Evolutionary conservation across 2,888 invertebrate genomes (phyloP), one percentile per base, ranked within the genome.

Genomic region (Orthosia incerta): DNA sequence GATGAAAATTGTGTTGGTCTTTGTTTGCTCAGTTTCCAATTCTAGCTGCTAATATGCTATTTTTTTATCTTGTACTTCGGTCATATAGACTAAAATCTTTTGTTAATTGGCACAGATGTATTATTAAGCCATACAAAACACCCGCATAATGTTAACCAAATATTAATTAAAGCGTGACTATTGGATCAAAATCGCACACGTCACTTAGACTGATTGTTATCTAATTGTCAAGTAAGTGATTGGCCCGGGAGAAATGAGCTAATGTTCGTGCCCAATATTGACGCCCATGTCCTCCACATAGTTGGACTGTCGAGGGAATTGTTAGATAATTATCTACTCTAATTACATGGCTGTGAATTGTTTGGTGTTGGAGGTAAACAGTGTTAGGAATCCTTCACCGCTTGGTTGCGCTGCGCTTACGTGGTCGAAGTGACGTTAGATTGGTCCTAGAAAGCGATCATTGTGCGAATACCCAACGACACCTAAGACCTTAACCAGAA

Each of bases 241-340:
- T 81, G 84, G 80, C 92, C 89, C 91, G 77, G 56, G 93, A 92
- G 94, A 92, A 93, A 93, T 94, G 87, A 91, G 85, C 89, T 91
- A 91, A 94, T 93, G 90, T 86, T 88, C 83, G 87, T 83, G 88
- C 89, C 84, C 88, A 90, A 87, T 93, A 93, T 92, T 92, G 92
- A 92, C 89, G 78, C 67, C 77, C 77, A 63, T 85, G 88, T 88
- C 84, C 80, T 82, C 74, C 51, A 51, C 20, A 66, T 74, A 65
- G 79, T 45, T 59, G 73, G 76, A 76, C 23, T 76, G 66, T 68
- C 82, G 26, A 62, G 85, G 79, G 87, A 80, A 79, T 77, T 79
- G 81, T 76, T 59, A 71, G 73, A 80, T 79, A 83, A 81, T 81
- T 83, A 78, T 64, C 71, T 78, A 57, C 71, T 63, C 74, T 78